phyloP scores from a whole-genome alignment of 2,888 invertebrate species.

The Tortrix viridana region DNA sequence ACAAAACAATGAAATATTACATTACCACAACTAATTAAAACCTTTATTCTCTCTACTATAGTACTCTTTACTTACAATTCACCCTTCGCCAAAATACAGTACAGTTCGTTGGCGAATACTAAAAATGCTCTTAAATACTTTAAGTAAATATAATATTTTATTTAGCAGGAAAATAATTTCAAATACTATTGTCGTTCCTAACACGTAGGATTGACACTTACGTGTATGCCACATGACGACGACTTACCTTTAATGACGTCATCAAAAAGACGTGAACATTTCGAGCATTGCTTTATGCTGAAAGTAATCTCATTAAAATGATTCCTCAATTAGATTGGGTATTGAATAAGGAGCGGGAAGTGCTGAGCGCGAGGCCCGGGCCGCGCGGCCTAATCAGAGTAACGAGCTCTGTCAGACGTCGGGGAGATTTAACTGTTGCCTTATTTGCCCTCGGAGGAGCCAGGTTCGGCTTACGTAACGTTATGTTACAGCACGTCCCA shows the following conservation, averaged over 20 bases:
- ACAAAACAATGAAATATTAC: too few species aligned
- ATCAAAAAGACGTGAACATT: background rate
- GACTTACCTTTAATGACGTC: background rate
- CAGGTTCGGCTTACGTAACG: background rate
- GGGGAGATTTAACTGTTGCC: conserved; percentile 27
- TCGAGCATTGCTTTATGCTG: conserved; percentile 10
- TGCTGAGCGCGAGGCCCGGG: conserved; percentile 26
- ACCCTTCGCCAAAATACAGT: too few species aligned
- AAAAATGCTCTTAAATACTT: too few species aligned
- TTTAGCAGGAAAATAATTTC: too few species aligned
- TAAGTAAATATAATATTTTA: too few species aligned
- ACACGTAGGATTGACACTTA: too few species aligned
- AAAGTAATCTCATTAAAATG: conserved; percentile 29
- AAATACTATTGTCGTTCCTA: too few species aligned
- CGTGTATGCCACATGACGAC: too few species aligned
- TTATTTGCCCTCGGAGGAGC: conserved; percentile 22
- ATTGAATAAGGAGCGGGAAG: conserved; percentile 21
- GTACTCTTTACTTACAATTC: too few species aligned
- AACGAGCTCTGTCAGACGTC: conserved; percentile 32
- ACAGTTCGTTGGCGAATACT: too few species aligned
- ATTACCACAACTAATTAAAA: too few species aligned
- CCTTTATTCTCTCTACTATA: too few species aligned
- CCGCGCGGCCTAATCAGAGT: conserved; percentile 29
- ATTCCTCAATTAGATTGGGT: conserved; percentile 27
- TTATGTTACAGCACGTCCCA: background rate